Evolutionary conservation across 2,113 vertebrate genomes (phyloP), one percentile per base, ranked within the genome.

Genomic region (Grammomys surdaster): DNA sequence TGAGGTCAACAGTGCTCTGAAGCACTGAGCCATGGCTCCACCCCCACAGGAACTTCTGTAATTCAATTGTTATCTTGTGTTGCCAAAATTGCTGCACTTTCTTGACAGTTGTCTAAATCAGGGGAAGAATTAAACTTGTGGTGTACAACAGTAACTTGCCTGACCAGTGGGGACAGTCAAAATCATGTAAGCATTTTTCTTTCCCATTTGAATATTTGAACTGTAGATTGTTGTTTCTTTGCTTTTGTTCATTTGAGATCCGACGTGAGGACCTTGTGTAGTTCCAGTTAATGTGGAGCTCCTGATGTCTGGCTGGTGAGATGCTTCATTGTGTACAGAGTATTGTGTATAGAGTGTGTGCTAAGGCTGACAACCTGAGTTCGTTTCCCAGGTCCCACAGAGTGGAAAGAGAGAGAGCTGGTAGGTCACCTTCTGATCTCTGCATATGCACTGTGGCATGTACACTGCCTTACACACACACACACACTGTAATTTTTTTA

Each of bases 201-300:
- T 92, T 93, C 22, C 36, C 40, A 88, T 63, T 36, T 91, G 85
- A 73, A 20, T 69, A 69, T 90, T 80, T 10, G 26, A 92, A n/a
- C 20, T 36, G 33, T 67, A n/a, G 12, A 1, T 78, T 63, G 92
- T 77, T 88, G 56, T 16, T 84, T 40, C 72, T 60, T 60, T 60
- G 36, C 26, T 82, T 58, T 56, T 58, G 51, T n/a, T 56, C 36
- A 80, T 54, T 80, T 40, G n/a, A 16, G 56, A 43, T 58, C 28
- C 28, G 13, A 31, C 12, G 31, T 13, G 11, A 82, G 22, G 36
- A 26, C 40, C 22, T 63, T 24, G 8, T 13, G n/a, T 8, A 43
- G n/a, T 56, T 13, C 56, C 63, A 56, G 81, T 58, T 28, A n/a
- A 40, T 8, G 56, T 43, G 54, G 81, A 63, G 24, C 56, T 63